Evolutionary conservation across 2,113 vertebrate genomes (phyloP), one percentile per base, ranked within the genome.

Genomic region (Ophthalmolycus amberensis): DNA sequence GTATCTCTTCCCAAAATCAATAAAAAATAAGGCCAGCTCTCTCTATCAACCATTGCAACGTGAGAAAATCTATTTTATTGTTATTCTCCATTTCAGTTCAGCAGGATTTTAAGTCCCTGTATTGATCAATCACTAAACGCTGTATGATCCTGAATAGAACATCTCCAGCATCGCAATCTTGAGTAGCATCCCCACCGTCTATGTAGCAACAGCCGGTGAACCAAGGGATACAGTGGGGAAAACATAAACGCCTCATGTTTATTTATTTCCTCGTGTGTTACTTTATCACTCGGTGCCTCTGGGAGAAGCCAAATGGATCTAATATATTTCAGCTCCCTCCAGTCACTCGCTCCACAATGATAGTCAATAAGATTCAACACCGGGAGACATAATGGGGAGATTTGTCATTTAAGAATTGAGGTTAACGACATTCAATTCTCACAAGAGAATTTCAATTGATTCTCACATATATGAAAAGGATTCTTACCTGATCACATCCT

Each of bases 261-360:
- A 88, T 91, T 92, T 85, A 89, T 92, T 83, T 73, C 56, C 67
- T 77, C 81, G 60, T 75, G 75, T 85, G 87, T 92, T 92, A 86
- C 88, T 94, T 93, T 85, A 94, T 95, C 94, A 93, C 83, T 54
- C 77, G 48, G 40, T 34, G 87, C 93, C 89, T 90, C 72, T 73
- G 88, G 94, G 93, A 88, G 81, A 92, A 90, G 62, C 86, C 82
- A 91, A 94, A 94, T 92, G 85, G 89, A 93, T 90, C 70, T 93
- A 84, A 91, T 94, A 90, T 92, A 94, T 93, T 94, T 95, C 82
- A 87, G 75, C 88, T 89, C 86, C 88, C 77, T 82, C 44, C 90
- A 85, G 92, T 78, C 62, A 71, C 62, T 82, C 29, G 15, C 87
- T 29, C 58, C 84, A 86, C 88, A 87, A 85, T 87, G 80, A 93